A percentile compares a stretch with the other conserved stretches of the same genome.
phyloP scores from a whole-genome alignment of 2,797 vertebrate genomes.

The Phalloptychus januarius region DNA sequence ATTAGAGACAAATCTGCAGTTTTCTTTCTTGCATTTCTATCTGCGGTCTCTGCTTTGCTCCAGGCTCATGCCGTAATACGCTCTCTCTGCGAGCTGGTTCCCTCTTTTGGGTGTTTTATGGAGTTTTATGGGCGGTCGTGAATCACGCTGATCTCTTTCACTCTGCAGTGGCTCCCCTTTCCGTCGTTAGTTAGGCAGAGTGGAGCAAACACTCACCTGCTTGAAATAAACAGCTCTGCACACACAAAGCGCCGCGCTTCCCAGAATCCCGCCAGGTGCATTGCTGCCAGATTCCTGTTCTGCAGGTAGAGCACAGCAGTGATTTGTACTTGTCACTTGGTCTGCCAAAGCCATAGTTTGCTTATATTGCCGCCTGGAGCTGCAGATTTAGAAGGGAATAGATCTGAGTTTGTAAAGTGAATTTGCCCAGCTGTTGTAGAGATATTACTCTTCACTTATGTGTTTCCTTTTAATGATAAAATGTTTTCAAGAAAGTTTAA shows the following conservation, averaged over 20 bases:
- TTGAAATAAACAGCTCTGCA: constrained; percentile 8
- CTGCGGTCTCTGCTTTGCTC: constrained; percentile 31
- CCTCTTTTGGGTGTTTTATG: constrained; percentile 57
- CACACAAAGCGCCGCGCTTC: background rate
- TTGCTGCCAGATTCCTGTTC: constrained; percentile 1
- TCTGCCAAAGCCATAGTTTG: constrained; percentile 1
- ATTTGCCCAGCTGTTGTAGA: background rate
- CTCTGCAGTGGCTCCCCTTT: constrained; percentile 52
- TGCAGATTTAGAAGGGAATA: background rate
- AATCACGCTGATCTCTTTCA: constrained; percentile 58
- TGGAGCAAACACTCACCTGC: constrained; percentile 41
- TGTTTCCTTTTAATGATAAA: background rate
- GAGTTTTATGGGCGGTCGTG: constrained; percentile 60
- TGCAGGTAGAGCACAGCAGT: constrained; percentile 5
- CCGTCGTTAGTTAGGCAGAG: constrained; percentile 41
- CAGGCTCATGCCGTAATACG: constrained; percentile 36
- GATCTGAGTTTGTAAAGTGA: background rate
- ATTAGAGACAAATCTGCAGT: constrained; percentile 29
- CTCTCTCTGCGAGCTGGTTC: constrained; percentile 32
- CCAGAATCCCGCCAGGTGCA: background rate
- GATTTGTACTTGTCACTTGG: constrained; percentile 1
- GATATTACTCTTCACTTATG: background rate
- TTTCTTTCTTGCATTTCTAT: constrained; percentile 32
- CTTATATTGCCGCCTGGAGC: constrained; percentile 1
- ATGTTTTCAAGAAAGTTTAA: background rate